Percentiles rank a stretch among this genome's conserved stretches.
Conservation (phyloP, 2,113 vertebrate species). For the Felis chaus region DNA sequence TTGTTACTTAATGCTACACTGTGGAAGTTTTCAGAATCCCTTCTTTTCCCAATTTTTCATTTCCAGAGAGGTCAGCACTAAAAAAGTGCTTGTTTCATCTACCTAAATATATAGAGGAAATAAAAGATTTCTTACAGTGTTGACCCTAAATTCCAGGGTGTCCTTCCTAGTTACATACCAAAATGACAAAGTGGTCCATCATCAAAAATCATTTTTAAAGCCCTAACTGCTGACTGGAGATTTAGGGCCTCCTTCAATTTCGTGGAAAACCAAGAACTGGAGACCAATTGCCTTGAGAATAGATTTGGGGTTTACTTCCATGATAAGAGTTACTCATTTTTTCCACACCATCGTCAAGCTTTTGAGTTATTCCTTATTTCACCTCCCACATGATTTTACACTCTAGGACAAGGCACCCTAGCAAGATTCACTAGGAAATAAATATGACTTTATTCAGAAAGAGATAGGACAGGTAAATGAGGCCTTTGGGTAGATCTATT, state of each 20-base stretch:
- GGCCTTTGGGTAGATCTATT: neutral
- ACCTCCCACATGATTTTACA: neutral
- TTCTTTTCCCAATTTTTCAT: constrained; percentile 10
- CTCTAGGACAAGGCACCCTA: neutral
- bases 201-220: constrained; percentile 11
- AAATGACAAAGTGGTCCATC: constrained; percentile 12
- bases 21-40: neutral
- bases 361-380: constrained; percentile 16
- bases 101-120: neutral
- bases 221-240: neutral
- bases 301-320: neutral
- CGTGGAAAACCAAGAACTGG: neutral
- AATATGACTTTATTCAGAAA: neutral
- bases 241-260: neutral
- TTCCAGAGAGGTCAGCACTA: neutral
- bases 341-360: neutral
- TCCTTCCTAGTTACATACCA: neutral
- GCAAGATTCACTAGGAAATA: neutral
- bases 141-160: neutral
- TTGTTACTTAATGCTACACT: neutral
- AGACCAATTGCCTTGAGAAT: neutral
- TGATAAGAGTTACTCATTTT: neutral
- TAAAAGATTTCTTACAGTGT: neutral
- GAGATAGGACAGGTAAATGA: neutral
- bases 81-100: neutral